Evolutionary conservation across 1,140 invertebrate genomes (phyloP).

Genomic region (Anastrepha obliqua): DNA sequence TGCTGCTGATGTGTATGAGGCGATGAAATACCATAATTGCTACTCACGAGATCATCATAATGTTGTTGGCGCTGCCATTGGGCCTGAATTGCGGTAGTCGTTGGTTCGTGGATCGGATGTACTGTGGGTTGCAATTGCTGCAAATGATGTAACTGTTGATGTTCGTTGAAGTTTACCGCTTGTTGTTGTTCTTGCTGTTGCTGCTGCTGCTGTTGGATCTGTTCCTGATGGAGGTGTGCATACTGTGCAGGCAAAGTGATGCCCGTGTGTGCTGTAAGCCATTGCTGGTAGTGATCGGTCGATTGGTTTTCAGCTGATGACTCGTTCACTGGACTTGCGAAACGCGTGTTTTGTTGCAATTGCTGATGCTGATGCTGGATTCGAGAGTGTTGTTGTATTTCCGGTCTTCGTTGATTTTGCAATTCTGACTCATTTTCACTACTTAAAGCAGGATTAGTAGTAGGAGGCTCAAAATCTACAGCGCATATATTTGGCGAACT

Average conservation of each 20-base stretch:
- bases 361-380: conserved; percentile 29
- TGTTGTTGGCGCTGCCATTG: conserved; percentile 50
- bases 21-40: conserved; percentile 6
- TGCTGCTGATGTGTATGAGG: conserved; percentile 59
- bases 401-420: background rate
- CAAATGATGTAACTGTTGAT: conserved; percentile 58
- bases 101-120: conserved; percentile 61
- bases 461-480: conserved; percentile 65
- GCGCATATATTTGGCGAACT: conserved; percentile 69
- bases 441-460: background rate
- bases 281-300: conserved; percentile 50
- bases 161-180: conserved; percentile 54
- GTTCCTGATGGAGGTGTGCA: background rate
- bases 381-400: background rate
- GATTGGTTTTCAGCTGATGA: background rate
- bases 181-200: conserved; percentile 53
- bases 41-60: conserved; percentile 59
- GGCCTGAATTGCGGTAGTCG: conserved; percentile 58
- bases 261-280: background rate
- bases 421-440: conserved; percentile 33
- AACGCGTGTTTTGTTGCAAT: conserved; percentile 53
- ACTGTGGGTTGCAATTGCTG: conserved; percentile 64
- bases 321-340: conserved; percentile 58
- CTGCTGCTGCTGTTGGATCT: conserved; percentile 14
- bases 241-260: conserved; percentile 12